phyloP scores from a whole-genome alignment of 2,888 invertebrate genomes.

The Lasioglossum morio region DNA sequence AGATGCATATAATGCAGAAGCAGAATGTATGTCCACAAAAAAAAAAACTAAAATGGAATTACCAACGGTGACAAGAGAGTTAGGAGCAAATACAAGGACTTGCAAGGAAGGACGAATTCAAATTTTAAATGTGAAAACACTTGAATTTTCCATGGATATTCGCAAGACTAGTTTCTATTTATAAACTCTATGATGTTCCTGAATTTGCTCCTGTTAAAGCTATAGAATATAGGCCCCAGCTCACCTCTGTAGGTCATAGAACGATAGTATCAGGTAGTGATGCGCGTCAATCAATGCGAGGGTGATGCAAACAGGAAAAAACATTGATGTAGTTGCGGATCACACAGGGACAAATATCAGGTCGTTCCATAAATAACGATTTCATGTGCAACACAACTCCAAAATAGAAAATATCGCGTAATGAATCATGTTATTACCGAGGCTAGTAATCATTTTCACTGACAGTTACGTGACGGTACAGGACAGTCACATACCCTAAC shows the following conservation, averaged over 20 bases:
- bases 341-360: slow-evolving; percentile 62
- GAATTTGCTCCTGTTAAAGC: slow-evolving; percentile 78
- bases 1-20: slow-evolving; percentile 38
- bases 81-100: slow-evolving; percentile 69
- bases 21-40: slow-evolving; percentile 11
- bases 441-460: not conserved
- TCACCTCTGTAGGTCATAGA: slow-evolving; percentile 84
- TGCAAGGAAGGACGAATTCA: not conserved
- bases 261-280: slow-evolving; percentile 83
- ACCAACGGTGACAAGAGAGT: slow-evolving; percentile 27
- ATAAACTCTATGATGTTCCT: slow-evolving; percentile 54
- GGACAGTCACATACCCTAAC: not conserved
- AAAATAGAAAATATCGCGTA: not conserved
- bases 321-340: slow-evolving; percentile 82
- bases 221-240: slow-evolving; percentile 81
- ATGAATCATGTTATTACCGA: slow-evolving; percentile 1
- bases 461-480: slow-evolving; percentile 8
- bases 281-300: slow-evolving; percentile 83
- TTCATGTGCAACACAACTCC: not conserved
- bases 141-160: not conserved
- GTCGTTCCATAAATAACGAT: slow-evolving; percentile 21
- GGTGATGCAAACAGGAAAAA: slow-evolving; percentile 83
- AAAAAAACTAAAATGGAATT: slow-evolving; percentile 8
- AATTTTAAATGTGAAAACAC: slow-evolving; percentile 21
- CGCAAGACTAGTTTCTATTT: not conserved